Conservation (phyloP, 2,113 vertebrate species). For the Prionailurus viverrinus region DNA sequence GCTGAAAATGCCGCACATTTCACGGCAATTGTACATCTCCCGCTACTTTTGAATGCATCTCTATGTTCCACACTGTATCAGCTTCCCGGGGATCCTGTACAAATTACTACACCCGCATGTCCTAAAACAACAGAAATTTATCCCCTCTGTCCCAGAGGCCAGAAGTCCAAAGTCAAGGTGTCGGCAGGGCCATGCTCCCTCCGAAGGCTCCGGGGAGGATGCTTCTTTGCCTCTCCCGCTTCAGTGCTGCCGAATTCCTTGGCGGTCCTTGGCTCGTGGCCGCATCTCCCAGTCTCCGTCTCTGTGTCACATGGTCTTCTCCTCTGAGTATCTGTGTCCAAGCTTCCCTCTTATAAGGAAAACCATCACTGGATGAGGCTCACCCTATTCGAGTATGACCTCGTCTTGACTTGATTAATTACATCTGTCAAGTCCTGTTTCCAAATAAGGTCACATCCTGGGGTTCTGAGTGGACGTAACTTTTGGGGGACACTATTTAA, state of each 20-base stretch:
- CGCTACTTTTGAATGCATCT: background rate
- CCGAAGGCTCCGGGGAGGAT: background rate
- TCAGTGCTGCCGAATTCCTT: background rate
- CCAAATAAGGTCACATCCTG: background rate
- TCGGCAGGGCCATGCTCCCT: no score
- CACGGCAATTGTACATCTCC: no score
- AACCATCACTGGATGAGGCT: background rate
- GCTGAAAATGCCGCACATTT: background rate
- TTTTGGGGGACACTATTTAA: background rate
- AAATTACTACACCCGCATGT: no score
- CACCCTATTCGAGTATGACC: background rate
- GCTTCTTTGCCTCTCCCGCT: background rate
- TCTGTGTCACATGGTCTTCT: background rate
- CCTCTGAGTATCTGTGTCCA: background rate
- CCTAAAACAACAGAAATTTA: no score
- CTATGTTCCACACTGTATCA: background rate
- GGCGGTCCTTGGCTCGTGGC: fast-evolving
- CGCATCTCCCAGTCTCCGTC: fast-evolving
- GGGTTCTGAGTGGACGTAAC: background rate
- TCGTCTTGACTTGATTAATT: background rate
- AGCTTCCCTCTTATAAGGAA: background rate
- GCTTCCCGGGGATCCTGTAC: background rate
- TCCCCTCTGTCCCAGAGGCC: background rate
- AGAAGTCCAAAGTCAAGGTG: no score
- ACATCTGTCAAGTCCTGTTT: background rate